Evolutionary conservation across 2,113 vertebrate genomes (phyloP).

Genomic region (Argyrosomus japonicus): DNA sequence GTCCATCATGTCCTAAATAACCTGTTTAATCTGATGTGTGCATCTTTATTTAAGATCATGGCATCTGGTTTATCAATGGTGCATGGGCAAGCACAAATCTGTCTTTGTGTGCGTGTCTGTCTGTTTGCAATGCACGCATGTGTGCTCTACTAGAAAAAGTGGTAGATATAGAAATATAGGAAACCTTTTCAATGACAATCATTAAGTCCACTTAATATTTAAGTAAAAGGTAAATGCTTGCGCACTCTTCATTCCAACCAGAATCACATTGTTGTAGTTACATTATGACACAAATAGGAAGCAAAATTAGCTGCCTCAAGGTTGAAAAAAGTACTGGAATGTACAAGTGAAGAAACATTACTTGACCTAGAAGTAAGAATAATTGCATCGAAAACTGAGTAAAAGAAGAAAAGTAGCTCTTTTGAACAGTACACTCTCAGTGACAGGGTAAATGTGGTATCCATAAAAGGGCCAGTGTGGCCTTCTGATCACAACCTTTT

Average conservation of each 20-base stretch:
- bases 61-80: conserved; percentile 72
- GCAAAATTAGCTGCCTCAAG: not conserved
- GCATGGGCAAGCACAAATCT: conserved; percentile 24
- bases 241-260: not conserved
- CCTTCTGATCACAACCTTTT: conserved; percentile 50
- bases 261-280: not conserved
- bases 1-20: conserved; percentile 70
- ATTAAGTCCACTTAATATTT: not conserved
- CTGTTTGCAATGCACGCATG: not conserved
- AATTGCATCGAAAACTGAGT: conserved; percentile 6
- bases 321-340: conserved; percentile 1
- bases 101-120: conserved; percentile 29
- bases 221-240: not conserved
- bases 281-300: not conserved
- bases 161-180: not conserved
- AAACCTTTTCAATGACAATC: not conserved
- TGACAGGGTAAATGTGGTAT: conserved; percentile 23
- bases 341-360: not conserved
- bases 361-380: conserved; percentile 25
- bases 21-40: conserved; percentile 68
- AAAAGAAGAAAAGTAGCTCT: conserved; percentile 34
- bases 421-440: conserved; percentile 18
- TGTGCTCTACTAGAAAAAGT: not conserved
- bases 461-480: conserved; percentile 43
- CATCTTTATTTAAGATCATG: conserved; percentile 73